Evolutionary conservation across 1,140 invertebrate genomes (phyloP).

Genomic region (Scaptodrosophila lebanonensis): DNA sequence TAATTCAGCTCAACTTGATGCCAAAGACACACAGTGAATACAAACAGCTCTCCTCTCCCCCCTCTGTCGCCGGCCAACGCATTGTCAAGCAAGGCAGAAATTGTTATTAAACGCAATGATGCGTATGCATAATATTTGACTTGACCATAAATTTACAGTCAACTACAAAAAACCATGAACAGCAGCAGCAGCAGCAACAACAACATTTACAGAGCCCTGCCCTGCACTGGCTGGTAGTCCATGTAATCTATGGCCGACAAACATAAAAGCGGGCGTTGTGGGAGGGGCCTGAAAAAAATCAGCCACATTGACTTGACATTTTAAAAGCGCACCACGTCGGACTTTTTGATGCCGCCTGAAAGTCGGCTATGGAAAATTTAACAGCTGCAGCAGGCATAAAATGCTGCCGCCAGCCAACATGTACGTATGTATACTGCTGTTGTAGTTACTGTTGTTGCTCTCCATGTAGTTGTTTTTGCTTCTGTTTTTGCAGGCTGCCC

Average conservation of each 20-base stretch:
- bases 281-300: too few relatives aligned
- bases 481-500: constrained; percentile 23
- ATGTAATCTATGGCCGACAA: too few relatives aligned
- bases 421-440: too few relatives aligned
- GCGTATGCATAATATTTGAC: constrained; percentile 64
- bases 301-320: constrained; percentile 47
- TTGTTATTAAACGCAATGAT: constrained; percentile 64
- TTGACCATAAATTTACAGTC: constrained; percentile 45
- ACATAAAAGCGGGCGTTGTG: too few relatives aligned
- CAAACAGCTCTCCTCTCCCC: not conserved
- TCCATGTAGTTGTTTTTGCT: constrained; percentile 10
- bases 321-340: constrained; percentile 33
- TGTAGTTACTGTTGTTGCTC: constrained; percentile 21
- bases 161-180: constrained; percentile 6
- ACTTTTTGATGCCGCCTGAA: constrained; percentile 37
- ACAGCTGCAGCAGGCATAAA: constrained; percentile 3
- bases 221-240: constrained; percentile 14
- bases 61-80: too few relatives aligned
- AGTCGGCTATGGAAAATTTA: constrained; percentile 35
- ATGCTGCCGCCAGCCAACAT: not conserved
- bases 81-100: constrained; percentile 18
- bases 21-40: not conserved
- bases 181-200: constrained; percentile 5
- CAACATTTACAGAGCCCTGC: constrained; percentile 24
- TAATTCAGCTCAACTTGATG: constrained; percentile 50